phyloP scores from a whole-genome alignment of 2,113 vertebrate species.

The Cercocebus atys region DNA sequence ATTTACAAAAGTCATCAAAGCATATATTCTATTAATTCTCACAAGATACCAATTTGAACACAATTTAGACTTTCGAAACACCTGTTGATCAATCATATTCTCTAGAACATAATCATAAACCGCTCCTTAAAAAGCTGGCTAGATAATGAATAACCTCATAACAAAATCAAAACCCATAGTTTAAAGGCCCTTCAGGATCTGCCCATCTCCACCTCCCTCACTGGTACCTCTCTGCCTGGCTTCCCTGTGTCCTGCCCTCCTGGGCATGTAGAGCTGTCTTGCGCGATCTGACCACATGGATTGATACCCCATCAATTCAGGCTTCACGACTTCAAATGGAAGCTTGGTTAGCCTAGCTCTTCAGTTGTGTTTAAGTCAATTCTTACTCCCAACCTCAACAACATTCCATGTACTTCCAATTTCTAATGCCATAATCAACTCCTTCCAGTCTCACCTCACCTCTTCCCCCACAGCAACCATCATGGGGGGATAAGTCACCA shows the following conservation, averaged over 20 bases:
- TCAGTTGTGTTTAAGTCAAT: not conserved
- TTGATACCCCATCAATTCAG: not conserved
- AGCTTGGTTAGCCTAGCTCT: not conserved
- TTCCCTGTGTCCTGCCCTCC: accelerated
- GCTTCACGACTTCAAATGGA: no score
- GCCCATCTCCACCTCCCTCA: no score
- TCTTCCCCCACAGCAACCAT: not conserved
- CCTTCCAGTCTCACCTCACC: no score
- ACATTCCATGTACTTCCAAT: not conserved
- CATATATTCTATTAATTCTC: not conserved
- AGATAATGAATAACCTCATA: not conserved
- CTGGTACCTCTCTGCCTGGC: no score
- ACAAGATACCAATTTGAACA: constrained; percentile 20
- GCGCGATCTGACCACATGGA: not conserved
- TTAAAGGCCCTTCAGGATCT: not conserved
- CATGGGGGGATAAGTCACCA: not conserved
- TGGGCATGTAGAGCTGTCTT: not conserved
- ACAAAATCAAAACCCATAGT: not conserved
- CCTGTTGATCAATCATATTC: not conserved
- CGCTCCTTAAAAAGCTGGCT: not conserved
- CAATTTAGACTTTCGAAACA: not conserved
- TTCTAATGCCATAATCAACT: not conserved
- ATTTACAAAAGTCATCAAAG: not conserved
- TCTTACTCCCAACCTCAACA: not conserved
- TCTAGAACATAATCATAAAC: not conserved